These are phyloP conservation scores for Drosophila kepulauana DNA, from an alignment of 1,140 invertebrate species.

Conservation along the genomic window DNA sequence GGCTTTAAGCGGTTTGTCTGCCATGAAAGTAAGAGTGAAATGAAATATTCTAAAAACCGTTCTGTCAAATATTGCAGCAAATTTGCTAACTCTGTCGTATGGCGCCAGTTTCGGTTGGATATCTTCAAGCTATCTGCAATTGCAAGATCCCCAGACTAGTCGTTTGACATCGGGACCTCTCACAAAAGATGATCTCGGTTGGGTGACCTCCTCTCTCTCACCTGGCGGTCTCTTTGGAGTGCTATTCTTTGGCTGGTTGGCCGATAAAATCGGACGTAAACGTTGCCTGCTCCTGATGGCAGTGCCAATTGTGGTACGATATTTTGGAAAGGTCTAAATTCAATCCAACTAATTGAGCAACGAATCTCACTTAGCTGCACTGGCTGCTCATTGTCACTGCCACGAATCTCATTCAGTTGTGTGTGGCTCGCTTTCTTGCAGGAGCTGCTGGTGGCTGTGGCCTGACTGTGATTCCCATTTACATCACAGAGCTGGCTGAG, in stretches of 20 bases:
- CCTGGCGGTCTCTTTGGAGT: conserved; percentile 65
- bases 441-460: conserved; percentile 81
- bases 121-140: conserved; percentile 69
- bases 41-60: no score
- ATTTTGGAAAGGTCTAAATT: neutral
- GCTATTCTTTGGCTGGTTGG: conserved; percentile 85
- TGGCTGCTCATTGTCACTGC: conserved; percentile 79
- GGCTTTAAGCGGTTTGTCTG: conserved; percentile 7
- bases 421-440: conserved; percentile 77
- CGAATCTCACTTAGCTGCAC: conserved; percentile 30
- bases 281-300: conserved; percentile 44
- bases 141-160: conserved; percentile 52
- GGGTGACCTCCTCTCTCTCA: conserved; percentile 73
- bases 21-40: neutral
- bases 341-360: no score
- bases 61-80: neutral
- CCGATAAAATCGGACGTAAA: conserved; percentile 84
- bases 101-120: neutral
- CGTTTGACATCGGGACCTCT: neutral
- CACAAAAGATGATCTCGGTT: conserved; percentile 77
- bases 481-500: conserved; percentile 84
- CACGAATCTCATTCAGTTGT: conserved; percentile 59
- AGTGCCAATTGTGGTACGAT: conserved; percentile 44
- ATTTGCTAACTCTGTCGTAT: neutral
- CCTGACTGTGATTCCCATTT: conserved; percentile 84